These are phyloP conservation scores for Gnathonemus echidnorhynchus DNA, from an alignment of 2,113 vertebrate genomes.

Conservation along the genomic window DNA sequence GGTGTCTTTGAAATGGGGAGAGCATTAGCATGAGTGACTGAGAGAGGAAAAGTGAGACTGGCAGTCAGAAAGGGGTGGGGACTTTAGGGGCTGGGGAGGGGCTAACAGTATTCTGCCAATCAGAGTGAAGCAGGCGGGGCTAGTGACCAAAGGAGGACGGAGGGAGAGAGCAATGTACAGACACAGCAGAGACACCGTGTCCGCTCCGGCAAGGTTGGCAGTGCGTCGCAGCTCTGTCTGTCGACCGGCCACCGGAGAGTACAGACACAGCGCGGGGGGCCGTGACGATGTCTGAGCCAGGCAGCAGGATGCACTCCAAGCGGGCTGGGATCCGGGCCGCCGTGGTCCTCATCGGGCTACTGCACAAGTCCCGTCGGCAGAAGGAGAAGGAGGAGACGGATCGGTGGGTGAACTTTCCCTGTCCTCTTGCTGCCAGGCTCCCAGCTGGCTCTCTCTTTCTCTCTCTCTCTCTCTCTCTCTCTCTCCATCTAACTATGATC, in stretches of 20 bases:
- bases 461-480: background rate
- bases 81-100: background rate
- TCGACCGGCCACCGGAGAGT: conserved; percentile 29
- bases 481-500: background rate
- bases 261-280: conserved; percentile 5
- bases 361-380: conserved; percentile 84
- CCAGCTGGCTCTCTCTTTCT: background rate
- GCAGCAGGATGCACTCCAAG: conserved; percentile 67
- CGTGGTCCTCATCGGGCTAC: conserved; percentile 86
- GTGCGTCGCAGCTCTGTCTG: conserved; percentile 31
- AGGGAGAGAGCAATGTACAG: conserved; percentile 35
- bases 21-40: background rate
- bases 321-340: conserved; percentile 87
- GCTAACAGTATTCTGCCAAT: background rate
- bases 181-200: conserved; percentile 33
- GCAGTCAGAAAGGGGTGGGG: background rate
- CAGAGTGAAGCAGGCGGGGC: conserved; percentile 2
- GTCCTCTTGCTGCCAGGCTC: background rate
- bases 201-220: conserved; percentile 45
- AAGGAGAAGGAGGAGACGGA: conserved; percentile 55
- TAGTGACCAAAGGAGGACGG: conserved; percentile 5
- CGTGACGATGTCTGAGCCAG: conserved; percentile 67
- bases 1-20: background rate
- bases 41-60: background rate
- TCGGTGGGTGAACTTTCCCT: conserved; percentile 46